These are phyloP conservation scores for Porphyrio hochstetteri DNA, from an alignment of 2,113 vertebrate species.

Conservation along the genomic window DNA sequence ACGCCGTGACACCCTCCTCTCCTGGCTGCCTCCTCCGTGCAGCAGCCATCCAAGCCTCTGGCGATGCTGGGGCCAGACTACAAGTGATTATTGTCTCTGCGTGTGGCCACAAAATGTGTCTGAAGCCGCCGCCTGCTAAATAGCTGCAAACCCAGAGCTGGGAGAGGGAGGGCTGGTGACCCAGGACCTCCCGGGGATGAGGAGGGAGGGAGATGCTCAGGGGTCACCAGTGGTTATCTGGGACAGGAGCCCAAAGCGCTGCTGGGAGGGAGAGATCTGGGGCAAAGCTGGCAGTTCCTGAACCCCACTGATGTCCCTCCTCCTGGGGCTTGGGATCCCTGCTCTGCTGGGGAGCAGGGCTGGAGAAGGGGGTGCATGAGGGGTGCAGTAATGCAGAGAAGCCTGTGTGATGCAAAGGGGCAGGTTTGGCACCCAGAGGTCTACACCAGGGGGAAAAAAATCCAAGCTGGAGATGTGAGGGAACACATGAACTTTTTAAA, in stretches of 20 bases:
- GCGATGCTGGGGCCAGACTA: neutral
- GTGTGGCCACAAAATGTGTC: neutral
- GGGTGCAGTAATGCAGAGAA: neutral
- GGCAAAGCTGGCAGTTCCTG: neutral
- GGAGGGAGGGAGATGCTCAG: neutral
- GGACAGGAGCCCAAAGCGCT: neutral
- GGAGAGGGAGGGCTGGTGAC: neutral
- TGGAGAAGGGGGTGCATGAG: too few relatives aligned
- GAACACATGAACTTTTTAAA: too few relatives aligned
- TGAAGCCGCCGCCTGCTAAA: neutral
- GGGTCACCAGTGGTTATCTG: neutral
- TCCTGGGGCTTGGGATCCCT: neutral
- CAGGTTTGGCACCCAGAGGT: neutral
- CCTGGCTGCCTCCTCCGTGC: neutral
- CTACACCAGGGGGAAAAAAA: neutral
- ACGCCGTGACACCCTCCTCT: accelerated
- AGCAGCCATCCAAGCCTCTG: neutral
- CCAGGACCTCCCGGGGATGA: neutral
- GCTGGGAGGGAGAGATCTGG: neutral
- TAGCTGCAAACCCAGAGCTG: neutral
- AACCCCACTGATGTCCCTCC: neutral
- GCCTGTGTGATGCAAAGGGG: neutral
- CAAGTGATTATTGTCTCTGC: neutral
- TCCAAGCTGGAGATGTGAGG: neutral
- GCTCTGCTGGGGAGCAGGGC: neutral